These are phyloP conservation scores for Oasisia sp. DNA, from an alignment of 2,888 invertebrate species.

Conservation along the genomic window DNA sequence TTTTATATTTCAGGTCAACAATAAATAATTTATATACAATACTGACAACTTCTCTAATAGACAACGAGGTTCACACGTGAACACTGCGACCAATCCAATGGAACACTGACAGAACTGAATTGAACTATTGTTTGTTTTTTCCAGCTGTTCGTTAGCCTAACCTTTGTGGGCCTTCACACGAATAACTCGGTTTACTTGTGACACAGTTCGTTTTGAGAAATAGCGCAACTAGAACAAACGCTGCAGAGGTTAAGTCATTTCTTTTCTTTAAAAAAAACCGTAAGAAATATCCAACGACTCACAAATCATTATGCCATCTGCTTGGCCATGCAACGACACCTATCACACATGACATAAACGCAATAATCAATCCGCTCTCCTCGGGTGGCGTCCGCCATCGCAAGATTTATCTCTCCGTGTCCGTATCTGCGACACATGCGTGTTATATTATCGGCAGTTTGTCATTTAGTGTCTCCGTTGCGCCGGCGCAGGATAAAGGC, in stretches of 20 bases:
- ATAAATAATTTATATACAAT: too few species aligned
- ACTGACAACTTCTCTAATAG: too few species aligned
- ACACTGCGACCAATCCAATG: too few species aligned
- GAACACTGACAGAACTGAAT: background rate
- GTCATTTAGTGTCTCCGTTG: slow-evolving; percentile 4
- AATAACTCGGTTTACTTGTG: background rate
- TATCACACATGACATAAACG: background rate
- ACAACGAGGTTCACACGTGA: too few species aligned
- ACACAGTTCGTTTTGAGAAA: background rate
- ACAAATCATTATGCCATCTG: slow-evolving; percentile 10
- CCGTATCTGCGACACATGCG: background rate
- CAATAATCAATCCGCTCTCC: slow-evolving; percentile 4
- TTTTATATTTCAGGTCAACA: too few species aligned
- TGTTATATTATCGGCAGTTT: slow-evolving; percentile 11
- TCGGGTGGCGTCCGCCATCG: background rate
- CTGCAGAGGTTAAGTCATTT: background rate
- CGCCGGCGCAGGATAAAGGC: background rate
- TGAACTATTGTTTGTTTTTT: background rate
- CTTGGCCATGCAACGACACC: background rate
- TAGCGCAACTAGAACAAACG: background rate
- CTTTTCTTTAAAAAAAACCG: background rate
- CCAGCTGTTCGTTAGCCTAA: too few species aligned
- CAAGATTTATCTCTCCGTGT: background rate
- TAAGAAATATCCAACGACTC: background rate
- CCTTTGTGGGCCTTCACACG: background rate